These are phyloP conservation scores for Malurus cyaneus DNA, from an alignment of 2,113 vertebrate genomes.

Conservation along the genomic window DNA sequence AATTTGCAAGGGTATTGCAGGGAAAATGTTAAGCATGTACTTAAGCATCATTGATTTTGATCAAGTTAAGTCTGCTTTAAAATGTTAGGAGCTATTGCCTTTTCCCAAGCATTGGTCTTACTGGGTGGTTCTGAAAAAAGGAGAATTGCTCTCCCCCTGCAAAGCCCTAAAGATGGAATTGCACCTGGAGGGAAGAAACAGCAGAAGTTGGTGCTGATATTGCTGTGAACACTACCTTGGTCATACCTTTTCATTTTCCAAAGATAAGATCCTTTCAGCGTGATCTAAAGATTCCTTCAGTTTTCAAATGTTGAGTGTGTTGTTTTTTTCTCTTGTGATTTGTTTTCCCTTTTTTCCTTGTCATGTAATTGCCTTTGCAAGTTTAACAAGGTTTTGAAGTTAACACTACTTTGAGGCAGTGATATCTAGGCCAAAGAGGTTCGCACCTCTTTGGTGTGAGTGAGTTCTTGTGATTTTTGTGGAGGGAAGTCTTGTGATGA, in stretches of 20 bases:
- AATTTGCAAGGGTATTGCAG: not conserved
- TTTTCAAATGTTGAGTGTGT: not conserved
- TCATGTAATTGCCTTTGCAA: not conserved
- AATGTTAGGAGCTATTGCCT: not conserved
- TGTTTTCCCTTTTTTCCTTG: slow-evolving; percentile 31
- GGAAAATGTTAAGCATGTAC: not conserved
- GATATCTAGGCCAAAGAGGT: slow-evolving; percentile 48
- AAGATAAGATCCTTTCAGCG: not conserved
- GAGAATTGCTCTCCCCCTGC: not conserved
- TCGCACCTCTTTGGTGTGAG: slow-evolving; percentile 28
- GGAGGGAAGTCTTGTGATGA: slow-evolving; percentile 17
- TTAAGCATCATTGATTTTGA: not conserved
- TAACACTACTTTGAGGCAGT: slow-evolving; percentile 21
- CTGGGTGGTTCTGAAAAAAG: not conserved
- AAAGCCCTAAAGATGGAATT: not conserved
- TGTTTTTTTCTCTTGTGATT: not conserved
- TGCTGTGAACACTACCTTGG: not conserved
- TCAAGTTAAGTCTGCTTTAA: not conserved
- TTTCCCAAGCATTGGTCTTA: not conserved
- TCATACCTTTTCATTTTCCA: not conserved
- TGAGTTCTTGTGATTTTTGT: slow-evolving; percentile 10
- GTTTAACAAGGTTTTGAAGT: slow-evolving; percentile 39
- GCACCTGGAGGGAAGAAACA: not conserved
- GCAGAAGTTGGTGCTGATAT: not conserved
- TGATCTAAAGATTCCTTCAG: not conserved